A percentile compares a stretch with the other conserved stretches of the same genome.
These are phyloP conservation scores for Pollenia labialis DNA, from an alignment of 2,888 invertebrate genomes.

Conservation along the genomic window DNA sequence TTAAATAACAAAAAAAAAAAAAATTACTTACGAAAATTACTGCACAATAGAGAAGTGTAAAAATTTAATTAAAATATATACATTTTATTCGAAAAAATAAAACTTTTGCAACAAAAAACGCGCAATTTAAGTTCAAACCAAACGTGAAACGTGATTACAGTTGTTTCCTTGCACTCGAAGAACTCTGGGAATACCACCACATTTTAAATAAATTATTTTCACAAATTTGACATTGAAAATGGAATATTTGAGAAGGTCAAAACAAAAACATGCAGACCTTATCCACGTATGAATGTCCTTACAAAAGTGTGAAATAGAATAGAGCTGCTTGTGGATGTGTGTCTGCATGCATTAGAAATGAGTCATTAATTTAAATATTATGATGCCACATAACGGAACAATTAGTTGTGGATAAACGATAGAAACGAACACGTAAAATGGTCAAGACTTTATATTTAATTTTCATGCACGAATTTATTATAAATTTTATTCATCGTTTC, in stretches of 20 bases:
- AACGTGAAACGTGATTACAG: not conserved
- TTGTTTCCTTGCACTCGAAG: not conserved
- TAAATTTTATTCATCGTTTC: not conserved
- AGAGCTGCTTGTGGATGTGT: not conserved
- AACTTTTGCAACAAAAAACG: conserved; percentile 1
- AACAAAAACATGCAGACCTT: not conserved
- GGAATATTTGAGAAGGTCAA: conserved; percentile 59
- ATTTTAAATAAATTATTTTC: conserved; percentile 9
- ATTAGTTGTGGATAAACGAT: conserved; percentile 27
- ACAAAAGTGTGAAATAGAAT: conserved; percentile 15
- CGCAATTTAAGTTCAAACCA: not conserved
- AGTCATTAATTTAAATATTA: conserved; percentile 37
- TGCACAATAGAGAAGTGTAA: not conserved
- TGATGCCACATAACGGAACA: conserved; percentile 51
- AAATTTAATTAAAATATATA: conserved; percentile 14
- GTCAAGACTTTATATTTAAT: not conserved
- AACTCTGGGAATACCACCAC: not conserved
- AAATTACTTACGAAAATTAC: not conserved
- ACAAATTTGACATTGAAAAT: conserved; percentile 54
- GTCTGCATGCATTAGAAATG: not conserved
- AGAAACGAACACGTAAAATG: conserved; percentile 5
- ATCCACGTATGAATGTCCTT: not conserved
- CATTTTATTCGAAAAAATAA: conserved; percentile 1
- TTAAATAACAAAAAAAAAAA: not conserved
- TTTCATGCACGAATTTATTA: not conserved